Evolutionary conservation across 2,888 invertebrate species (phyloP).

Genomic region (Caenorhabditis sp.): DNA sequence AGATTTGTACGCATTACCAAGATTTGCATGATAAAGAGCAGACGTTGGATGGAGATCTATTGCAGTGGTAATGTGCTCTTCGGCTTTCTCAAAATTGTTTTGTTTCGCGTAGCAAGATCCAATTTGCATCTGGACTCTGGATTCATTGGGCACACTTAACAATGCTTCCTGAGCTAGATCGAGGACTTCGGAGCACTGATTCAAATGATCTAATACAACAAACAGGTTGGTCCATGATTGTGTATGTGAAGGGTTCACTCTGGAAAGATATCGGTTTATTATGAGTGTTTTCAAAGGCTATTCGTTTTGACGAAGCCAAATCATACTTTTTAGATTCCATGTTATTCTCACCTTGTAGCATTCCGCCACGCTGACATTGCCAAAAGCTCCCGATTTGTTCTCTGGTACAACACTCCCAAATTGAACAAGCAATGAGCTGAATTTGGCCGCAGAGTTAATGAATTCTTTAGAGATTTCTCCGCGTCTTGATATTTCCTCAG

Average conservation of each 20-base stretch:
- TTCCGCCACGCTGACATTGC: constrained; percentile 91
- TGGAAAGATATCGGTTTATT: constrained; percentile 9
- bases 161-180: constrained; percentile 88
- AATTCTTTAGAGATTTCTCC: constrained; percentile 89
- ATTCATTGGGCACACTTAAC: constrained; percentile 88
- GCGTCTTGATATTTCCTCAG: constrained; percentile 86
- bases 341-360: constrained; percentile 87
- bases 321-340: background rate
- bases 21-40: constrained; percentile 92
- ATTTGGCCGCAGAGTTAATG: constrained; percentile 88
- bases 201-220: constrained; percentile 87
- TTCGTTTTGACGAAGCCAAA: too few species aligned
- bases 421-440: constrained; percentile 97
- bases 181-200: constrained; percentile 88
- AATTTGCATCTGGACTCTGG: constrained; percentile 91
- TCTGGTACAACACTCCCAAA: constrained; percentile 94
- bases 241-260: constrained; percentile 88
- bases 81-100: constrained; percentile 89
- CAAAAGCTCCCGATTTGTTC: constrained; percentile 88
- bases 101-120: constrained; percentile 93
- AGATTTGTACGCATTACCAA: constrained; percentile 87
- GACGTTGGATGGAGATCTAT: constrained; percentile 87
- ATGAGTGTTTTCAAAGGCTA: too few species aligned
- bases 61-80: constrained; percentile 89
- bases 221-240: constrained; percentile 95